These are phyloP conservation scores for Mylabris phalerata DNA, from an alignment of 1,140 invertebrate genomes.

Conservation along the genomic window DNA sequence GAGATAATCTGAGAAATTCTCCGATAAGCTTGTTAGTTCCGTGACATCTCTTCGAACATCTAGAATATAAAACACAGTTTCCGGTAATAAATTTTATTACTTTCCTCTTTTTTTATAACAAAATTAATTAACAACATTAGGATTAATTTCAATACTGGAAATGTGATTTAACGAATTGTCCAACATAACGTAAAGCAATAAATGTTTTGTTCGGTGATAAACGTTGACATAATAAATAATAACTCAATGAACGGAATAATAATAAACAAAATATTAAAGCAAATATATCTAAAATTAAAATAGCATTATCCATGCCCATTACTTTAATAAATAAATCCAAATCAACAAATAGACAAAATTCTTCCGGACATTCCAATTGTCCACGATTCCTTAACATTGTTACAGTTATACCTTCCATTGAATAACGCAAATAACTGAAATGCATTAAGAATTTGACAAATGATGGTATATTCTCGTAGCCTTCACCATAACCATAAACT, in stretches of 20 bases:
- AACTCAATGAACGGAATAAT: conserved; percentile 51
- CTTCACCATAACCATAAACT: conserved; percentile 66
- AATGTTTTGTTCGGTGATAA: conserved; percentile 61
- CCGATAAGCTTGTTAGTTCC: no score
- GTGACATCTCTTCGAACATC: no score
- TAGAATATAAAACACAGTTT: no score
- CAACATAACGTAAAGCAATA: conserved; percentile 34
- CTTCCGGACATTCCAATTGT: conserved; percentile 59
- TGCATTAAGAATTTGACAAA: conserved; percentile 68
- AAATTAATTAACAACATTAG: conserved; percentile 11
- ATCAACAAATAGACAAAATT: conserved; percentile 63
- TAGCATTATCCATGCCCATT: conserved; percentile 56
- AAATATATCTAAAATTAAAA: conserved; percentile 54
- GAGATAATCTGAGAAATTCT: no score
- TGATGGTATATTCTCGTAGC: conserved; percentile 54
- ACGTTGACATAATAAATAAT: conserved; percentile 58
- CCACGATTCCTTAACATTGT: conserved; percentile 65
- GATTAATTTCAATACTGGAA: conserved; percentile 19
- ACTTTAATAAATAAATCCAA: conserved; percentile 52
- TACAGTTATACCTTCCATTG: conserved; percentile 69
- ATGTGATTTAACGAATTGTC: conserved; percentile 35
- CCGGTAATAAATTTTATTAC: no score
- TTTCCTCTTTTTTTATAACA: no score
- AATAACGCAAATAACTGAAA: conserved; percentile 72
- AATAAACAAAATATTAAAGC: conserved; percentile 52